Percentiles rank a stretch among this genome's conserved stretches.
phyloP scores from a whole-genome alignment of 2,888 invertebrate genomes.

The Yponomeuta cagnagella region DNA sequence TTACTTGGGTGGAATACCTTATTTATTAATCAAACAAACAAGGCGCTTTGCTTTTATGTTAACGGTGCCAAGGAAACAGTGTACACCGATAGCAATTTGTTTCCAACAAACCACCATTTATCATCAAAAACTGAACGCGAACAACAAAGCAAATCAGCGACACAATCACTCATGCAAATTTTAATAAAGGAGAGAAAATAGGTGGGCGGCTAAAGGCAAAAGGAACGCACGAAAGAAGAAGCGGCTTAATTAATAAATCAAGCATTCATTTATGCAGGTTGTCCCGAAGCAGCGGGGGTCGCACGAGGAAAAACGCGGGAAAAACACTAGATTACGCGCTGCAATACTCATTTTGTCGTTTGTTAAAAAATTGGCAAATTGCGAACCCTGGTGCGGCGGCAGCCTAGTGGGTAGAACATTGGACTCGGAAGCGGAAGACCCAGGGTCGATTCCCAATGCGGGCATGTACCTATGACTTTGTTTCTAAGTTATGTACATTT shows the following conservation, averaged over 20 bases:
- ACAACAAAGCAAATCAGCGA: not conserved
- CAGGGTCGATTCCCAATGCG: too few species aligned
- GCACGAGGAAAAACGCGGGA: constrained; percentile 29
- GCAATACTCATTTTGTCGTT: not conserved
- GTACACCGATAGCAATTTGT: not conserved
- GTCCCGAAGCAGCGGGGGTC: constrained; percentile 32
- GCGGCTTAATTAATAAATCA: constrained; percentile 53
- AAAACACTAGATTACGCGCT: not conserved
- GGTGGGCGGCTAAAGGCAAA: not conserved
- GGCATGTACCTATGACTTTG: too few species aligned
- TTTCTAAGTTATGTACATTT: too few species aligned
- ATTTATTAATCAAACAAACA: not conserved
- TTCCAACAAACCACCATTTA: not conserved
- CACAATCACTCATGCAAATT: not conserved
- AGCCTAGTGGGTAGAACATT: too few species aligned
- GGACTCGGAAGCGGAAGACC: too few species aligned
- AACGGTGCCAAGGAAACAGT: not conserved
- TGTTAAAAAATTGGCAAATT: not conserved
- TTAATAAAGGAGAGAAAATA: not conserved
- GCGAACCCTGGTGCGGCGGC: too few species aligned
- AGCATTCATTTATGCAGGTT: constrained; percentile 64
- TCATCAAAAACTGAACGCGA: not conserved
- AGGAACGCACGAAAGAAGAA: constrained; percentile 6
- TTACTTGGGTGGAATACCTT: not conserved
- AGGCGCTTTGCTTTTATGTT: not conserved